These are phyloP conservation scores for Stenoptilia bipunctidactyla DNA, from an alignment of 2,888 invertebrate species.

Conservation along the genomic window DNA sequence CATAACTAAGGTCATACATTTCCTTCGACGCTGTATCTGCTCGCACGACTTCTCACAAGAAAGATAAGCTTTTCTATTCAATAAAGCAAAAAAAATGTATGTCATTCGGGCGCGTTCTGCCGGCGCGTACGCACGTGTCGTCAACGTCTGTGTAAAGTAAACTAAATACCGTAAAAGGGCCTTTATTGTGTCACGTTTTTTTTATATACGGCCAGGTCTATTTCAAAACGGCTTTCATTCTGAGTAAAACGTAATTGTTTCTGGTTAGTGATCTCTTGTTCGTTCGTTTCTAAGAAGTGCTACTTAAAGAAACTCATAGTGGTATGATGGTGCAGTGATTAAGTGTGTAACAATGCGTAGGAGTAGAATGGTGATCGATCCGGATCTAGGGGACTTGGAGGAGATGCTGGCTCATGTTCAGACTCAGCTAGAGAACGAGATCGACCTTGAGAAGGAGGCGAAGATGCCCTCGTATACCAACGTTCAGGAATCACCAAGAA, in stretches of 20 bases:
- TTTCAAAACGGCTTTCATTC: too few relatives aligned
- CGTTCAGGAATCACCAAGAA: slow-evolving; percentile 50
- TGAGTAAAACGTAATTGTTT: too few relatives aligned
- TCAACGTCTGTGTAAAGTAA: too few relatives aligned
- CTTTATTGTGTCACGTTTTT: too few relatives aligned
- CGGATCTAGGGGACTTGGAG: slow-evolving; percentile 58
- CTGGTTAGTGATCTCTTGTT: too few relatives aligned
- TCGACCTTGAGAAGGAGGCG: slow-evolving; percentile 47
- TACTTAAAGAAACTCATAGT: not conserved
- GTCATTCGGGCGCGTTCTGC: slow-evolving; percentile 26
- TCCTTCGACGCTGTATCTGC: too few relatives aligned
- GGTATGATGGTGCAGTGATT: not conserved
- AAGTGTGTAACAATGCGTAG: slow-evolving; percentile 35
- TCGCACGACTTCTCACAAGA: too few relatives aligned
- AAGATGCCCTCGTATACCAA: slow-evolving; percentile 45
- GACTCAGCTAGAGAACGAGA: slow-evolving; percentile 56
- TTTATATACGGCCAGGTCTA: too few relatives aligned
- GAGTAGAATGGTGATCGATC: slow-evolving; percentile 45
- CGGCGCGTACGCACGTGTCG: slow-evolving; percentile 27
- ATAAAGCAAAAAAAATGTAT: slow-evolving; percentile 20
- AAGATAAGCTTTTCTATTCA: too few relatives aligned
- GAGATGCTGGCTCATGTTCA: slow-evolving; percentile 65
- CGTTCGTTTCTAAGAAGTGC: too few relatives aligned
- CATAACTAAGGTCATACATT: too few relatives aligned
- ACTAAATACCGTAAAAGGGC: too few relatives aligned